phyloP scores from a whole-genome alignment of 2,888 invertebrate genomes.

The Patella caerulea region DNA sequence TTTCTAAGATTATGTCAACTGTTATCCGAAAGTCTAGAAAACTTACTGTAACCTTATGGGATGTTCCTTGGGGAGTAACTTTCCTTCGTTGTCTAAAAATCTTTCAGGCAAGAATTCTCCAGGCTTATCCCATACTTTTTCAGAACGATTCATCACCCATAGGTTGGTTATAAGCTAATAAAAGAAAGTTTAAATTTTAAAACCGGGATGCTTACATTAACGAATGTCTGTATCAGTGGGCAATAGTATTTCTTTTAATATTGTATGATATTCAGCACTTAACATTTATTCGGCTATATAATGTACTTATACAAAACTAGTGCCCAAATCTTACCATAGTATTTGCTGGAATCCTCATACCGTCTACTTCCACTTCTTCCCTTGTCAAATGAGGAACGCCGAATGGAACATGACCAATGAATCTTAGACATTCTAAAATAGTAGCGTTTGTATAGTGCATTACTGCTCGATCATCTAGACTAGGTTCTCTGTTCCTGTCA shows the following conservation, averaged over 20 bases:
- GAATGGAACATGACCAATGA: background rate
- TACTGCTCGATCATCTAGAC: background rate
- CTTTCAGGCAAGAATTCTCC: conserved; percentile 52
- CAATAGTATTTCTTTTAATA: too few species aligned
- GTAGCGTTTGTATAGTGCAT: background rate
- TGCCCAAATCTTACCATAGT: background rate
- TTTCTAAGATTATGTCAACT: too few species aligned
- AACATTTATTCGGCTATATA: too few species aligned
- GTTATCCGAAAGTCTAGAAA: too few species aligned
- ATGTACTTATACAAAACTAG: too few species aligned
- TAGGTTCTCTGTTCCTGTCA: background rate
- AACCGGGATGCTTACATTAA: too few species aligned
- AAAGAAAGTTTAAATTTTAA: too few species aligned
- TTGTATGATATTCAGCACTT: too few species aligned
- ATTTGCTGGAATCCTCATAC: background rate
- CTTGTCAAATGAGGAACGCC: background rate
- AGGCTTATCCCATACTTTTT: conserved; percentile 44
- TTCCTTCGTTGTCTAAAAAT: conserved; percentile 50
- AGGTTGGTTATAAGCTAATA: background rate
- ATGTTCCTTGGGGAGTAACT: conserved; percentile 33
- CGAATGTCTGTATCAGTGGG: too few species aligned
- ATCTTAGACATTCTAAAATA: background rate
- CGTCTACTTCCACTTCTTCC: background rate
- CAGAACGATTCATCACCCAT: background rate
- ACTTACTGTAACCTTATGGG: background rate